Base-by-base conservation (phyloP, 2,113 vertebrate species). In the Halichoeres trimaculatus region DNA sequence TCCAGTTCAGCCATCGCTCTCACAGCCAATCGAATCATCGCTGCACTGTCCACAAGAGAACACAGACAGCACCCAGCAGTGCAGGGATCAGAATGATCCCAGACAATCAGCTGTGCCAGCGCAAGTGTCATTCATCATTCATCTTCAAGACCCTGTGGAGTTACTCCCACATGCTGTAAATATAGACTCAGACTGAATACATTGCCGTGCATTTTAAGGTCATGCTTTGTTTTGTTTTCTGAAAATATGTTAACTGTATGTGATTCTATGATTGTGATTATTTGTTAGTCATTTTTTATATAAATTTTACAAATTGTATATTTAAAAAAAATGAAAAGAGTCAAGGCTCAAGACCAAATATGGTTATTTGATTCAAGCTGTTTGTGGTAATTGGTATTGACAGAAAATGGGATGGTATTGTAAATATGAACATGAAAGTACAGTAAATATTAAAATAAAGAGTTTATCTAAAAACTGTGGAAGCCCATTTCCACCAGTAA, bases 71-170 rank as follows among this genome's bases (percentile, higher is more conserved):
- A 13, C 0, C 5, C 24, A 60, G 51, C 57, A 51, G 34, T 4
- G 12, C 8, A 17, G 19, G 8, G 30, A 55, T 48, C 58, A 17
- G 12, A 22, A 63, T 24, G 81, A 56, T 20, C 50, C 30, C 10
- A 63, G 30, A 34, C 36, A 77, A 12, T 50, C 52, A 0, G n/a
- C 75, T 50, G 22, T 26, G 14, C 60, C 26, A 14, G 84, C 88
- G 83, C 88, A 83, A 56, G 72, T 88, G 55, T 81, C 87, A 2
- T 88, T 90, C 19, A 23, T 89, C 19, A 76, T 91, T 64, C 85
- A 90, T 67, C 82, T 92, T 16, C 85, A 70, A 45, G 86, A 90
- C 19, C 89, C 90, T 2, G 71, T 91, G 53, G 90, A 84, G 55
- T 56, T 63, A 34, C 86, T 84, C 20, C 90, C 89, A 68, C 30